Base-by-base conservation (phyloP, 2,888 invertebrate species). In the Hemithea aestivaria region DNA sequence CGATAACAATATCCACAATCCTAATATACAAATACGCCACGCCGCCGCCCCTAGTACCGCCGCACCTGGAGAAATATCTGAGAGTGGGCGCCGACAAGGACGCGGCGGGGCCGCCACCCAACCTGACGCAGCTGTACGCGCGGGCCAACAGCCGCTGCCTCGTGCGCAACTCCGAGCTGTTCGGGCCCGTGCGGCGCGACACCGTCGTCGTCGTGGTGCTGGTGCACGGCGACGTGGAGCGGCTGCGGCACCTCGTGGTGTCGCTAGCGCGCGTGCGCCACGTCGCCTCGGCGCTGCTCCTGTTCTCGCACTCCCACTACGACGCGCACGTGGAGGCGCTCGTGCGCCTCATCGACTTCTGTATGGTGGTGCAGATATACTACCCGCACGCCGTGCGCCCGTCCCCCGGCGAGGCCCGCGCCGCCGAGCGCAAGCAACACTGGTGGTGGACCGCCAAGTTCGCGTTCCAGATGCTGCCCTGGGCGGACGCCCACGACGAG, bases 181-280 rank as follows among this genome's bases (percentile, higher is more conserved):
- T 96, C 51, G 77, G 88, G 1, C 91, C n/a, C 91, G 2, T 88
- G 95, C 33, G 90, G 91, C 88, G 89, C 12, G 89, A 91, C 45
- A 94, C 95, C 0, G 89, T 90, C 46, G 90, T 35, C n/a, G 2
- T 94, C 3, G 83, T 90, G 31, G 82, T 95, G 43, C 89, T 92
- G 54, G 90, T 95, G 51, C 88, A 90, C 9, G 89, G 91, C 45
- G 94, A 95, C 0, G 89, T 90, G 48, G 90, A 95, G 21, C 89
- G 91, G 33, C 90, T 92, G 58, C 76, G 95, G 48, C 95, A 95
- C 2, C 88, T 92, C 0, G 93, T 92, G 67, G 88, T 90, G 1
- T 89, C 91, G 22, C 82, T 94, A 57, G 90, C 91, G 39, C 90
- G 91, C 51, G 90, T 95, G 56, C 92, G 94, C 0, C 92, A 93